Percentiles rank a stretch among this genome's conserved stretches.
Evolutionary conservation across 1,140 invertebrate genomes (phyloP).

Genomic region (Schlechtendalia chinensis): DNA sequence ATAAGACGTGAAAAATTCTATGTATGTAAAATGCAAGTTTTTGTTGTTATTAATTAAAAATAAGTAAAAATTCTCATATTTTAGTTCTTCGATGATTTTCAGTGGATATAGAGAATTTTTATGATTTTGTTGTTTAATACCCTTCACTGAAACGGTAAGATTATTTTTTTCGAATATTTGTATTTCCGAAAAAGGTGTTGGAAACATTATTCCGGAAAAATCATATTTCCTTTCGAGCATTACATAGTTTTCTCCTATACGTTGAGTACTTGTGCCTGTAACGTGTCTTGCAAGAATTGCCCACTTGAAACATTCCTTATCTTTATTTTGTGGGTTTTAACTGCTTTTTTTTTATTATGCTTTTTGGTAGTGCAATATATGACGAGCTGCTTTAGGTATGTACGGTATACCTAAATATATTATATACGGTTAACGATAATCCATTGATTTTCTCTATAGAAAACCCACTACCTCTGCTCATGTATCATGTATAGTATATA

Average conservation of each 20-base stretch:
- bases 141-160: neutral
- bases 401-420: neutral
- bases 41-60: too few species aligned
- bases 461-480: neutral
- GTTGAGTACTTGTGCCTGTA: neutral
- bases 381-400: neutral
- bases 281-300: too few species aligned
- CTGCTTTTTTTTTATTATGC: neutral
- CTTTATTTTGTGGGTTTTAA: conserved; percentile 1
- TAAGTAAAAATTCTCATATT: too few species aligned
- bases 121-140: too few species aligned
- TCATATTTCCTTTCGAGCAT: neutral
- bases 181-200: neutral
- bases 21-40: too few species aligned
- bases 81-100: too few species aligned
- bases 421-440: neutral
- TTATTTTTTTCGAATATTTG: too few species aligned
- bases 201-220: neutral
- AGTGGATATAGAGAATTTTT: too few species aligned
- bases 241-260: neutral
- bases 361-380: neutral
- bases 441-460: neutral
- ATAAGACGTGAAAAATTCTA: too few species aligned
- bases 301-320: neutral
- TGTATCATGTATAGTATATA: neutral